These are phyloP conservation scores for Scolopax rusticola DNA, from an alignment of 2,797 vertebrate genomes.

Conservation along the genomic window DNA sequence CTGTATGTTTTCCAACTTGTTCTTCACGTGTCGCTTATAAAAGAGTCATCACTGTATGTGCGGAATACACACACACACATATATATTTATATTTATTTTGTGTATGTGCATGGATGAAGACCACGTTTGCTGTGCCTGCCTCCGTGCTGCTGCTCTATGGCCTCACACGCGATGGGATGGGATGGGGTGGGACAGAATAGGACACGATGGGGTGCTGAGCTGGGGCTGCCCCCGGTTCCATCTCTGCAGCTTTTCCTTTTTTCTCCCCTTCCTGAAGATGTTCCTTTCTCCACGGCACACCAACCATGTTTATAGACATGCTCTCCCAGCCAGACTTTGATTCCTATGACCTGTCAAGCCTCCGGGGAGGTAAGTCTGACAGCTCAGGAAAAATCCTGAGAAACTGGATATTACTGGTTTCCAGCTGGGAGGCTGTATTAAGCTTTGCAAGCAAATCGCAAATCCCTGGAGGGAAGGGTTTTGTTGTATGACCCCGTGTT, in stretches of 20 bases:
- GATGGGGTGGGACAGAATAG: neutral
- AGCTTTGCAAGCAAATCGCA: neutral
- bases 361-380: conserved; percentile 82
- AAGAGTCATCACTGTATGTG: neutral
- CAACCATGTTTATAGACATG: conserved; percentile 94
- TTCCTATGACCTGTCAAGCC: conserved; percentile 84
- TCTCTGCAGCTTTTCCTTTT: conserved; percentile 13
- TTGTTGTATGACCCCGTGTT: neutral
- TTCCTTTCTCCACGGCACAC: conserved; percentile 83
- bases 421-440: neutral
- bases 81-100: neutral
- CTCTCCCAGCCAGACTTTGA: conserved; percentile 82
- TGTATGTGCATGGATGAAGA: rapidly evolving
- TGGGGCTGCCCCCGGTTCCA: neutral
- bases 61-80: rapidly evolving
- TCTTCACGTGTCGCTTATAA: neutral
- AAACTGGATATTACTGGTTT: neutral
- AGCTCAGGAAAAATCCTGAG: neutral
- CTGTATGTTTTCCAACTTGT: neutral
- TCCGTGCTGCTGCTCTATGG: rapidly evolving
- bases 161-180: rapidly evolving
- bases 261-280: conserved; percentile 77
- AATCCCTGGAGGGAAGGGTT: neutral
- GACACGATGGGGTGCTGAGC: neutral
- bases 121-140: neutral